Evolutionary conservation across 2,797 vertebrate genomes (phyloP).

Genomic region (Poecilia gillii): DNA sequence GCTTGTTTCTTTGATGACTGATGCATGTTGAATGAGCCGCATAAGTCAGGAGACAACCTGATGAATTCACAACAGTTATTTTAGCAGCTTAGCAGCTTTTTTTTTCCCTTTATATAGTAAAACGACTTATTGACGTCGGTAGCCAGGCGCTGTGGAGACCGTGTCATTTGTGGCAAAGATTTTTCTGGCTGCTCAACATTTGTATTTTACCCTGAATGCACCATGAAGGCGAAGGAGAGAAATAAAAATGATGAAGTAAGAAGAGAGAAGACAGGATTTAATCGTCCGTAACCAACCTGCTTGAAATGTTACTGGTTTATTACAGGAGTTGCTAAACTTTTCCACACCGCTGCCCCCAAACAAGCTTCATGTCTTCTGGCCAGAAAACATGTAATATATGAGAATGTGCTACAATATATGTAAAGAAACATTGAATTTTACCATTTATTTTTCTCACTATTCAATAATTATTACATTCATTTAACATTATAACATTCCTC

Average conservation of each 20-base stretch:
- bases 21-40: not conserved
- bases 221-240: not conserved
- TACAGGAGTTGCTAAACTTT: too few species aligned
- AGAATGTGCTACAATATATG: too few species aligned
- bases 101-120: not conserved
- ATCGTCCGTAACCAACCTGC: conserved; percentile 42
- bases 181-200: not conserved
- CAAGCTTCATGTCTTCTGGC: too few species aligned
- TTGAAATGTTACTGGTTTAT: conserved; percentile 40
- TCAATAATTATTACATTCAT: too few species aligned
- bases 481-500: too few species aligned
- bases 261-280: conserved; percentile 29
- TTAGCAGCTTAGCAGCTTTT: not conserved
- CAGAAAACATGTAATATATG: too few species aligned
- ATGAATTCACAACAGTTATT: not conserved
- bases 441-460: too few species aligned
- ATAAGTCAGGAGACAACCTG: not conserved
- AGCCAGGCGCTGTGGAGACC: not conserved
- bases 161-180: not conserved
- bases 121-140: not conserved
- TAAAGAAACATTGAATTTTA: too few species aligned
- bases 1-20: not conserved
- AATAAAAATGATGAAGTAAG: not conserved
- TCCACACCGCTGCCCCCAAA: too few species aligned
- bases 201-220: not conserved